Evolutionary conservation across 2,888 invertebrate genomes (phyloP), one percentile per base, ranked within the genome.

Genomic region (Xestia ashworthii): DNA sequence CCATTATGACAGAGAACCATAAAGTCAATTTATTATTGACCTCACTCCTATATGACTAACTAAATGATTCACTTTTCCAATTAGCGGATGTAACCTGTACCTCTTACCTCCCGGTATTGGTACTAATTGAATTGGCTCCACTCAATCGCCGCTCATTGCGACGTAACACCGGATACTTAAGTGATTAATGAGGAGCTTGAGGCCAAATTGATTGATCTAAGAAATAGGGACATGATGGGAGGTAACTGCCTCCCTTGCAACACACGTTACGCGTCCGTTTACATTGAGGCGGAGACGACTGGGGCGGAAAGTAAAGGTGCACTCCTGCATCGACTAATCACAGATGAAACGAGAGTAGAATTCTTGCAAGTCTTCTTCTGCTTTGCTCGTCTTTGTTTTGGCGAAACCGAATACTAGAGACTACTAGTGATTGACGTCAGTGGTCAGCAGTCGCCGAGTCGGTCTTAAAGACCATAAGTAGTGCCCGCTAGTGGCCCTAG

Each of bases 81-180:
- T 74, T 83, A 74, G 41, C 44, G 19, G 16, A 32, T 12, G 32
- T 70, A 71, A 60, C 71, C 44, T 58, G 71, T 78, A 62, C 22
- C 53, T 66, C 53, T 53, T 71, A 44, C 44, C 44, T 9, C 44
- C 44, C 6, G 60, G 44, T 81, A 68, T 46, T 58, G 48, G 44
- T 62, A 66, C 62, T 83, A 85, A 83, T 83, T 83, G 69, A 71
- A 85, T 78, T 70, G 65, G 78, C 66, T 78, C n/a, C 83, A 74
- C 74, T 74, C 65, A 68, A 69, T 55, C 38, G 22, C 16, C 32
- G n/a, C 62, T 12, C 32, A 50, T 53, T 60, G 11, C 25, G 65
- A 58, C 46, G 72, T n/a, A 41, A 69, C 14, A 25, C 19, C 22
- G 62, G 22, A 46, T 25, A 67, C 58, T 41, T 41, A 66, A 5